Conservation (phyloP, 37 sponge, comb jelly and placozoan genomes). For the Chondrilla cf. caribensis region DNA sequence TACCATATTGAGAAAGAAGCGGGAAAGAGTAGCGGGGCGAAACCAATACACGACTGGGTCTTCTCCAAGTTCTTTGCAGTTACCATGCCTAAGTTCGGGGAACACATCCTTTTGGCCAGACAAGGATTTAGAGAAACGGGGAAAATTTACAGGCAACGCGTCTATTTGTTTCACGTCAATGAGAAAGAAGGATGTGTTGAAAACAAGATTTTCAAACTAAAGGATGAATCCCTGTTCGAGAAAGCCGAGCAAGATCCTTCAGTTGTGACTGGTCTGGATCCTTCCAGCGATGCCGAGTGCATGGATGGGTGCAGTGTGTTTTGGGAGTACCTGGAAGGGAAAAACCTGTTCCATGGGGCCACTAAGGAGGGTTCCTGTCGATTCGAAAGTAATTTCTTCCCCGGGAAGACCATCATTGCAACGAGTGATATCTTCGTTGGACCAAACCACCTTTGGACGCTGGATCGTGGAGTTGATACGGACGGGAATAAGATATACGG, state of each 20-base stretch:
- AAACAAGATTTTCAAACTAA: conserved; percentile 6
- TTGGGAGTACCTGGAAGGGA: neutral
- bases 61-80: neutral
- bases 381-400: conserved; percentile 11
- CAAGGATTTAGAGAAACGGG: conserved; percentile 10
- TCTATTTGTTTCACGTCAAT: neutral
- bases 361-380: conserved; percentile 5
- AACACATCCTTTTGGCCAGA: neutral
- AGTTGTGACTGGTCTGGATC: neutral
- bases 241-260: neutral
- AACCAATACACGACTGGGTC: neutral
- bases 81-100: neutral
- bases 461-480: conserved; percentile 12
- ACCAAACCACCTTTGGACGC: neutral
- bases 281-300: neutral
- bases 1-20: no score
- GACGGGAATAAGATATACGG: conserved; percentile 29
- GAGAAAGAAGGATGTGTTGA: neutral
- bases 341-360: neutral
- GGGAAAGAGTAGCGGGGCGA: neutral
- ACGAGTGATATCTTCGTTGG: conserved; percentile 7
- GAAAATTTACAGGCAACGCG: neutral
- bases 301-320: conserved; percentile 24
- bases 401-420: conserved; percentile 24
- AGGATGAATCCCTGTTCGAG: conserved; percentile 20